phyloP scores from a whole-genome alignment of 2,888 invertebrate species.

The Synanthedon andrenaeformis region DNA sequence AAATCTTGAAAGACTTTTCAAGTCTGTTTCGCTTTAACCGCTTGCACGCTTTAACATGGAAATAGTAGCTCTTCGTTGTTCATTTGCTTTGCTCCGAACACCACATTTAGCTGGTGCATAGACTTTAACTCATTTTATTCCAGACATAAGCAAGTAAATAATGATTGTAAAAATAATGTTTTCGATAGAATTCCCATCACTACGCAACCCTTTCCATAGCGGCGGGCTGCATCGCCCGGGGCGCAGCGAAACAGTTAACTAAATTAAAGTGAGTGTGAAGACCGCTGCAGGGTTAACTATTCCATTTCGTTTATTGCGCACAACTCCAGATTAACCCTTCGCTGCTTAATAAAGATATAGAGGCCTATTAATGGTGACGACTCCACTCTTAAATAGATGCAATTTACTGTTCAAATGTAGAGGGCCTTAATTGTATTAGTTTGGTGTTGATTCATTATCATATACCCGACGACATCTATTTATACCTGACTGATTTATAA shows the following conservation, averaged over 20 bases:
- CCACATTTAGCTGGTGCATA: too few relatives aligned
- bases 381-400: slow-evolving; percentile 37
- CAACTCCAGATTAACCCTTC: slow-evolving; percentile 58
- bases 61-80: too few relatives aligned
- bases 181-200: slow-evolving; percentile 21
- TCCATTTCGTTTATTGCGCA: slow-evolving; percentile 68
- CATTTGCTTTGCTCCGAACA: too few relatives aligned
- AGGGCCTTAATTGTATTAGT: slow-evolving; percentile 4
- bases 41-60: too few relatives aligned
- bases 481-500: too few relatives aligned
- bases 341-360: slow-evolving; percentile 63
- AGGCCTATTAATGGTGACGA: slow-evolving; percentile 49
- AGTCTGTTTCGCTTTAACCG: too few relatives aligned
- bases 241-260: slow-evolving; percentile 66
- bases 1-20: too few relatives aligned
- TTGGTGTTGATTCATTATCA: not conserved
- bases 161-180: not conserved
- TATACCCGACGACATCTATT: too few relatives aligned
- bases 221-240: slow-evolving; percentile 45
- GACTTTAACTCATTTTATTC: too few relatives aligned
- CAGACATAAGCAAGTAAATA: too few relatives aligned
- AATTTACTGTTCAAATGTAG: slow-evolving; percentile 17
- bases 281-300: slow-evolving; percentile 68
- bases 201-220: slow-evolving; percentile 53
- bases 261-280: slow-evolving; percentile 70